phyloP scores from a whole-genome alignment of 2,113 vertebrate species.

The Microtus ochrogaster region DNA sequence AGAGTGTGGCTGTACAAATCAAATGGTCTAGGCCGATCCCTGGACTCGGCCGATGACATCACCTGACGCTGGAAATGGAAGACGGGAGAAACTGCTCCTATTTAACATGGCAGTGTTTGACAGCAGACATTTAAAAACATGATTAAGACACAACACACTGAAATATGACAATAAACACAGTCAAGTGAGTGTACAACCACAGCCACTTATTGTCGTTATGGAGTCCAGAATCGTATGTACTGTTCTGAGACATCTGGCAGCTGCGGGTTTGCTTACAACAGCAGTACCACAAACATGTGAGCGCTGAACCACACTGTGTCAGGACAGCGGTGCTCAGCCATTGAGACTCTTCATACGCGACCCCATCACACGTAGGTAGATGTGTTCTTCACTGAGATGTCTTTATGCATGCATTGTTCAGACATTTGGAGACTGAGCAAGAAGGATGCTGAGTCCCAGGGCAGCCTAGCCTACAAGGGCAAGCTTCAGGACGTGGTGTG shows the following conservation, averaged over 20 bases:
- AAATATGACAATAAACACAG: not conserved
- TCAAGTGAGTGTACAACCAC: not conserved
- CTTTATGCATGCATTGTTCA: not conserved
- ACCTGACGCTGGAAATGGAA: not conserved
- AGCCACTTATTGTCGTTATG: not conserved
- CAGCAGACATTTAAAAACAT: not conserved
- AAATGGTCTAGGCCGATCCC: not conserved
- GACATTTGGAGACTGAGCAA: not conserved
- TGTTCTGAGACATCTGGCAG: not conserved
- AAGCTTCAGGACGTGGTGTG: no score
- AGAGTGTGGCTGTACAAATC: fast-evolving
- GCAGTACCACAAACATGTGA: not conserved
- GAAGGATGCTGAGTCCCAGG: not conserved
- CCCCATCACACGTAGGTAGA: no score
- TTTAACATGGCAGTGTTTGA: not conserved
- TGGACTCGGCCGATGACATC: no score
- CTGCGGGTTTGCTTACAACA: not conserved
- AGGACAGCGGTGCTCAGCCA: not conserved
- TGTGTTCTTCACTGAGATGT: no score
- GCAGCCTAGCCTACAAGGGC: not conserved
- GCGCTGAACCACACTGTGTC: fast-evolving
- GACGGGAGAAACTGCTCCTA: fast-evolving
- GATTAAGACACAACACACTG: not conserved
- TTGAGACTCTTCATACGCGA: not conserved
- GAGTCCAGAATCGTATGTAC: fast-evolving